Conservation (phyloP, 2,113 vertebrate genomes). For the Ginglymostoma cirratum region DNA sequence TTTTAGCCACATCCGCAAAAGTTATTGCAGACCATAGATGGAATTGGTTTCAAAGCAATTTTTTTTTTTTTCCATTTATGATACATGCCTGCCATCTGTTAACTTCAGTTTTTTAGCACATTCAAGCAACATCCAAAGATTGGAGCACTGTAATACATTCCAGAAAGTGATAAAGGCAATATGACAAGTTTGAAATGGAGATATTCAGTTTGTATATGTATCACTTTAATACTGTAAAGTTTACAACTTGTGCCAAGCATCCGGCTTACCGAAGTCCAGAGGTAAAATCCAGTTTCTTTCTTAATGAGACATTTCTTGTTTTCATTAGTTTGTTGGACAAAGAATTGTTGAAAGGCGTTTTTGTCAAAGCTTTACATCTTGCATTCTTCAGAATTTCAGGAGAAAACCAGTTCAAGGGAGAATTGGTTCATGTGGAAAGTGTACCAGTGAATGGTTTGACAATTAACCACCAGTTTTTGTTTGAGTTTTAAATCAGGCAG, state of each 20-base stretch:
- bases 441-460: too few relatives aligned
- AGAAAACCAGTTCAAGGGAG: too few relatives aligned
- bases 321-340: too few relatives aligned
- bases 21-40: neutral
- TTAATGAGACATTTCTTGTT: neutral
- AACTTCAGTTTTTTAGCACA: neutral
- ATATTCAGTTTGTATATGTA: neutral
- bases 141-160: neutral
- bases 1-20: neutral
- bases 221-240: neutral
- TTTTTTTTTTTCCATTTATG: neutral
- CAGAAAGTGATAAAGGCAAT: neutral
- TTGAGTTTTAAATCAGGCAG: too few relatives aligned
- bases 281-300: neutral
- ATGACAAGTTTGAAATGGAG: neutral
- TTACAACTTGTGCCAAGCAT: neutral
- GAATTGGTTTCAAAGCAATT: neutral
- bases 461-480: too few relatives aligned
- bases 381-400: too few relatives aligned
- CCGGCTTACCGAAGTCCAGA: neutral
- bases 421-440: too few relatives aligned
- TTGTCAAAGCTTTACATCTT: too few relatives aligned
- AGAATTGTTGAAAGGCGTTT: too few relatives aligned
- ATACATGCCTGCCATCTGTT: neutral
- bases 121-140: neutral